Conservation (phyloP, 1,140 invertebrate species). For the Pissodes strobi region DNA sequence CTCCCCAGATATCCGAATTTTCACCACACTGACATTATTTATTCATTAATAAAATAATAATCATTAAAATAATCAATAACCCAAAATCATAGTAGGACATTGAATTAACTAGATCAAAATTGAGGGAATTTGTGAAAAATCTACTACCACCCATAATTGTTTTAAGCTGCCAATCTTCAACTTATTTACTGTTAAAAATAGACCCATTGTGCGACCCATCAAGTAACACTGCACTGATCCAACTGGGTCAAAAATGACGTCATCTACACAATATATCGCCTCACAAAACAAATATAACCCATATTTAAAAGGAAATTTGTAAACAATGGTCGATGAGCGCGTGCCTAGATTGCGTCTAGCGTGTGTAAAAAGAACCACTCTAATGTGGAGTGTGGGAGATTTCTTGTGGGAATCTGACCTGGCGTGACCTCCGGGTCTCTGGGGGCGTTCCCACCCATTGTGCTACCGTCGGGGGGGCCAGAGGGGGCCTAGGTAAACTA, state of each 20-base stretch:
- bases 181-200: too few species aligned
- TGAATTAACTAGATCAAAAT: too few species aligned
- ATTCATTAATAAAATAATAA: too few species aligned
- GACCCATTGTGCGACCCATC: background rate
- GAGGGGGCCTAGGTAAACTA: constrained; percentile 40
- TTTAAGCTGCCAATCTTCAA: too few species aligned
- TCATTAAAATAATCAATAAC: too few species aligned
- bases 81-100: too few species aligned
- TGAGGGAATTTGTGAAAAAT: too few species aligned
- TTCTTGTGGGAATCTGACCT: constrained; percentile 56
- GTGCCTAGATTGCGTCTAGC: constrained; percentile 24
- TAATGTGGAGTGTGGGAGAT: constrained; percentile 55
- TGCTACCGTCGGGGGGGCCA: constrained; percentile 45
- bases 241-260: background rate
- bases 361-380: constrained; percentile 25
- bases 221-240: background rate
- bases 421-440: constrained; percentile 51
- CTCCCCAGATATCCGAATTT: too few species aligned
- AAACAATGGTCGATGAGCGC: constrained; percentile 19
- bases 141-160: too few species aligned
- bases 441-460: constrained; percentile 55
- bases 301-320: constrained; percentile 18
- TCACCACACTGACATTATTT: too few species aligned
- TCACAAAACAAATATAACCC: background rate
- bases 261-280: background rate